Percentiles rank a stretch among this genome's conserved stretches.
Evolutionary conservation across 2,113 vertebrate genomes (phyloP).

Genomic region (Nansenia antarctica): DNA sequence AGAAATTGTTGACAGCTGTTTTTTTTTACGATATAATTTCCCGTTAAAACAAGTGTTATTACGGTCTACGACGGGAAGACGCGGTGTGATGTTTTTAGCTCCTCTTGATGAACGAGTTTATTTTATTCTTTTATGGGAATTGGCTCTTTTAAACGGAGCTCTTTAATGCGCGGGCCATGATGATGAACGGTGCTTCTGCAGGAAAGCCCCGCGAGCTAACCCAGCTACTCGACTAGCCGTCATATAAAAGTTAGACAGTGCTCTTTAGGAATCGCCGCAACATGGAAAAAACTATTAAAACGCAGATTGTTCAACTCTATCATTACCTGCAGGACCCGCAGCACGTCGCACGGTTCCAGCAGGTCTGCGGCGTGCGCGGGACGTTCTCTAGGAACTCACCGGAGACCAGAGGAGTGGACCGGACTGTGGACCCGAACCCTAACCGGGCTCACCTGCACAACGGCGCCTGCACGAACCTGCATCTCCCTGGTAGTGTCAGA

Average conservation of each 20-base stretch:
- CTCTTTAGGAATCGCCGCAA: background rate
- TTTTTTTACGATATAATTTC: background rate
- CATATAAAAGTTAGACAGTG: background rate
- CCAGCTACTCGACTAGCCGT: slow-evolving; percentile 20
- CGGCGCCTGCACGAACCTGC: slow-evolving; percentile 57
- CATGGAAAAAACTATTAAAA: slow-evolving; percentile 54
- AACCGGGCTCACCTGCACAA: slow-evolving; percentile 46
- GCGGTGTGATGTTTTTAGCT: background rate
- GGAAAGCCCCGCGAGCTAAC: slow-evolving; percentile 31
- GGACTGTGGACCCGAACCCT: no score
- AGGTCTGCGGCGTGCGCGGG: slow-evolving; percentile 83
- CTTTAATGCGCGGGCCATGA: background rate
- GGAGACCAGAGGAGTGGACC: slow-evolving; percentile 18
- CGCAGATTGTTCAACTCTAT: slow-evolving; percentile 44
- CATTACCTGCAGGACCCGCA: slow-evolving; percentile 82
- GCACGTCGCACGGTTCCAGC: slow-evolving; percentile 90
- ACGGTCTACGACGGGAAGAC: background rate
- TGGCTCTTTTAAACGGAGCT: background rate
- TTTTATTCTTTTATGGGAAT: background rate
- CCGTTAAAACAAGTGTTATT: background rate
- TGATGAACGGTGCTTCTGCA: slow-evolving; percentile 31
- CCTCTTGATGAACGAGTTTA: background rate
- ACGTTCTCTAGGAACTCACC: slow-evolving; percentile 41
- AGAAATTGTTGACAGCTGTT: background rate
- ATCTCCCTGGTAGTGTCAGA: slow-evolving; percentile 12